Evolutionary conservation across 2,797 vertebrate species (phyloP).

Genomic region (Limosa lapponica): DNA sequence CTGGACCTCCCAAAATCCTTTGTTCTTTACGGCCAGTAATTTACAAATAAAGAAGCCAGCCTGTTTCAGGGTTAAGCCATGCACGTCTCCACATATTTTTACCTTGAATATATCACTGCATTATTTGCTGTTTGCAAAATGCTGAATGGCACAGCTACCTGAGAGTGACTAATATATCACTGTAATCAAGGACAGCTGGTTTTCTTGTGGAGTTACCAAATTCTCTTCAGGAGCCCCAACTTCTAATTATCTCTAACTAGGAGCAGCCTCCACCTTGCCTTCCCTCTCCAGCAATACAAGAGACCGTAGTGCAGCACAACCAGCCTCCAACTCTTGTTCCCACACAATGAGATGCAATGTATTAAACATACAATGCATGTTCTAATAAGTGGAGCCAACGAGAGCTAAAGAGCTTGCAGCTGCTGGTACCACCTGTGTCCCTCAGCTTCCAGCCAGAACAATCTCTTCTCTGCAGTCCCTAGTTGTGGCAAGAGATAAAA

Average conservation of each 20-base stretch:
- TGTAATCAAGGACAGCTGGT: slow-evolving; percentile 63
- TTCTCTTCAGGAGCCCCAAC: slow-evolving; percentile 52
- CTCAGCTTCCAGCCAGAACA: slow-evolving; percentile 68
- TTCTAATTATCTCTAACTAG: slow-evolving; percentile 65
- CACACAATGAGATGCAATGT: slow-evolving; percentile 8
- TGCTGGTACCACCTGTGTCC: slow-evolving; percentile 73
- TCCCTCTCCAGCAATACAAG: not conserved
- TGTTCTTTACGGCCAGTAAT: not conserved
- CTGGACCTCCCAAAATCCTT: not conserved
- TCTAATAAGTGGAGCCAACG: slow-evolving; percentile 48
- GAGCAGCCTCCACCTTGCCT: slow-evolving; percentile 57
- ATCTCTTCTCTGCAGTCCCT: slow-evolving; percentile 62
- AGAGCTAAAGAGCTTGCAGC: slow-evolving; percentile 69
- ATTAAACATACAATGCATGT: slow-evolving; percentile 58
- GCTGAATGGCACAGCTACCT: not conserved
- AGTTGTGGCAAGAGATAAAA: slow-evolving; percentile 67
- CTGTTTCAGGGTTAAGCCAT: not conserved
- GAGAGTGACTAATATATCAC: slow-evolving; percentile 31
- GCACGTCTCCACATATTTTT: not conserved
- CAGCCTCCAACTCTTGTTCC: slow-evolving; percentile 5
- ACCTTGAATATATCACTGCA: slow-evolving; percentile 9
- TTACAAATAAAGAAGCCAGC: not conserved
- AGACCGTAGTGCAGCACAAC: not conserved
- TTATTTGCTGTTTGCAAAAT: slow-evolving; percentile 4
- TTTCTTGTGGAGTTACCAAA: slow-evolving; percentile 50